Percentiles rank a stretch among this genome's conserved stretches.
These are phyloP conservation scores for Calidris pugnax DNA, from an alignment of 2,113 vertebrate species.

Conservation along the genomic window DNA sequence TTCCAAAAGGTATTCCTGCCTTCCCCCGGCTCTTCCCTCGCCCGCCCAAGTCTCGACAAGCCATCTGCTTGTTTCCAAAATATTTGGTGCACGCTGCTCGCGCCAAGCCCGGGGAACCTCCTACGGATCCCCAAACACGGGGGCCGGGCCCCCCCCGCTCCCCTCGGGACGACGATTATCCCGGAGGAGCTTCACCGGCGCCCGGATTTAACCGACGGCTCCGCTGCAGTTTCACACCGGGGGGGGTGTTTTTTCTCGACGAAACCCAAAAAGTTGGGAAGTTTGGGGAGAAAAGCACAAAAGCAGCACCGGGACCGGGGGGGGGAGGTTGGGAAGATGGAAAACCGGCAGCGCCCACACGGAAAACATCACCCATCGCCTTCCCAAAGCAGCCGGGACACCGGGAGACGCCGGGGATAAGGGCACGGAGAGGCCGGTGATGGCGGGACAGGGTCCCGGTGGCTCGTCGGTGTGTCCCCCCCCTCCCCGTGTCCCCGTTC, in stretches of 20 bases:
- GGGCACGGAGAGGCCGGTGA: background rate
- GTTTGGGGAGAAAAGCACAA: fast-evolving
- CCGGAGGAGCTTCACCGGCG: too few species aligned
- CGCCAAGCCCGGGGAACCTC: background rate
- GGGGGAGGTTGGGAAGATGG: background rate
- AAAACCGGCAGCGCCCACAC: fast-evolving
- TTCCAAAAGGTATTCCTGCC: background rate
- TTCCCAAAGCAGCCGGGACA: fast-evolving
- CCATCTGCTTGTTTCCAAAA: background rate
- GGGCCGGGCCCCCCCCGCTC: background rate
- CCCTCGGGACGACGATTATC: background rate
- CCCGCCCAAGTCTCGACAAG: background rate
- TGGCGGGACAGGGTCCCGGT: background rate
- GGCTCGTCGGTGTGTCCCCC: too few species aligned
- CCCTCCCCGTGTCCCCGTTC: background rate
- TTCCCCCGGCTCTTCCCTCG: background rate
- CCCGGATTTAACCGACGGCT: fast-evolving
- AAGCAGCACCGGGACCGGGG: too few species aligned
- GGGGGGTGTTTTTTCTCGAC: background rate
- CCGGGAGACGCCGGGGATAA: background rate
- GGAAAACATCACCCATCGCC: fast-evolving
- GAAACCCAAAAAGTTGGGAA: background rate
- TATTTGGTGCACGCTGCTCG: background rate
- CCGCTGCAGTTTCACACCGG: background rate
- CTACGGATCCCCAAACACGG: fast-evolving